phyloP scores from a whole-genome alignment of 1,140 invertebrate genomes.

The honey bee (Apis mellifera) region DNA sequence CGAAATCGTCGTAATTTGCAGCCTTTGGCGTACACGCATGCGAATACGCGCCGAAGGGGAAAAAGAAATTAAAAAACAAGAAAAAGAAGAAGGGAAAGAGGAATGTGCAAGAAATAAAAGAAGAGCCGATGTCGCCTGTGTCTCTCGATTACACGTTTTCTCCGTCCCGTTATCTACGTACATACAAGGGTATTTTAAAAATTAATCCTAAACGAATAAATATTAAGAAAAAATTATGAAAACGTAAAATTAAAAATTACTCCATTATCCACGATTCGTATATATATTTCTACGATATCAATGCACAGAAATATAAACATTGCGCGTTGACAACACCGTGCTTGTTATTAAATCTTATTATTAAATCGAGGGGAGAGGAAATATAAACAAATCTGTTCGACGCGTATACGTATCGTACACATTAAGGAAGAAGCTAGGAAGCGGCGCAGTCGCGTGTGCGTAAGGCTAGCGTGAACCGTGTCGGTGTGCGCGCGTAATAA shows the following conservation, averaged over 20 bases:
- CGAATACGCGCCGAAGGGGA: background rate
- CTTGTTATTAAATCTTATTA: background rate
- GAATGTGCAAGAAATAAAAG: background rate
- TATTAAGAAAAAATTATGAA: too few species aligned
- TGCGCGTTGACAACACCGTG: too few species aligned
- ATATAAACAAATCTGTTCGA: slow-evolving; percentile 47
- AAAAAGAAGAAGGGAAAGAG: background rate
- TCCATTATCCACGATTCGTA: too few species aligned
- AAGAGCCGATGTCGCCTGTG: background rate
- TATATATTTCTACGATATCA: too few species aligned
- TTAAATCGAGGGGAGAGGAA: slow-evolving; percentile 6
- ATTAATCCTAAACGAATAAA: too few species aligned
- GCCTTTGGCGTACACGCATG: background rate
- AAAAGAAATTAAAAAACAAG: background rate
- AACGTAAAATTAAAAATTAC: too few species aligned
- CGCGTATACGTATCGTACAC: slow-evolving; percentile 30
- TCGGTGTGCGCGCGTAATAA: slow-evolving; percentile 14
- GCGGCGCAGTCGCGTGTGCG: slow-evolving; percentile 14
- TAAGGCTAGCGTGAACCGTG: background rate
- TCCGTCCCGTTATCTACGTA: too few species aligned
- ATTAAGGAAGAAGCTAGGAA: background rate
- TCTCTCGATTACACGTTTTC: background rate
- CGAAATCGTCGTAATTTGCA: slow-evolving; percentile 63
- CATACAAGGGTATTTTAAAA: too few species aligned
- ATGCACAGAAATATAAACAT: too few species aligned